Conservation (phyloP, 1,140 invertebrate species). For the Caenorhabditis latens region DNA sequence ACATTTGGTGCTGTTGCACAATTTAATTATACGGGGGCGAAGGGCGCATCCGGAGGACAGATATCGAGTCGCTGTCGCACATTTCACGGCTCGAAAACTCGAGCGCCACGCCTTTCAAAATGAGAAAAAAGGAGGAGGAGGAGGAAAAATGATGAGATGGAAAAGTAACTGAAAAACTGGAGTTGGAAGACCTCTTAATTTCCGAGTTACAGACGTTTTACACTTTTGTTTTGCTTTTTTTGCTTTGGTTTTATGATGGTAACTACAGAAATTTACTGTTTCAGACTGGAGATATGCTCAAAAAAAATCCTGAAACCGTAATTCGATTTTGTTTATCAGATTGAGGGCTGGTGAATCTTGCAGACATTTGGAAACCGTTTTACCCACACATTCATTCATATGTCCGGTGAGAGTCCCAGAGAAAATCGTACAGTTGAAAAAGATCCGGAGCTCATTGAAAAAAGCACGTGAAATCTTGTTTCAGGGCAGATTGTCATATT, state of each 20-base stretch:
- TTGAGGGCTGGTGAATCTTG: too few relatives aligned
- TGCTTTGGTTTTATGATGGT: neutral
- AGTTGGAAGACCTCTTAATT: neutral
- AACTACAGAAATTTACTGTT: too few relatives aligned
- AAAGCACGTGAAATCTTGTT: too few relatives aligned
- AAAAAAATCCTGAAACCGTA: too few relatives aligned
- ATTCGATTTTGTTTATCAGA: too few relatives aligned
- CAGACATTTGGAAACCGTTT: too few relatives aligned
- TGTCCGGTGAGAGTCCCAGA: too few relatives aligned
- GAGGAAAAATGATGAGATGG: neutral
- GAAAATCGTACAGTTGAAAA: too few relatives aligned
- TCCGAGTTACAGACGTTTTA: neutral
- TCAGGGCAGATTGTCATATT: too few relatives aligned
- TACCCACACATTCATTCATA: too few relatives aligned
- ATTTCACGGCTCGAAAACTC: constrained; percentile 46
- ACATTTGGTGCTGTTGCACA: constrained; percentile 53
- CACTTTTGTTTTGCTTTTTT: neutral
- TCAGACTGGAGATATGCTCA: too few relatives aligned
- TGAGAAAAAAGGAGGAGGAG: constrained; percentile 9
- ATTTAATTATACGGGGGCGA: constrained; percentile 56
- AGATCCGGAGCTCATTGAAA: too few relatives aligned
- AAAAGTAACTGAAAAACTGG: neutral
- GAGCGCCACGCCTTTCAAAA: neutral
- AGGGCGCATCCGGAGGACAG: constrained; percentile 52
- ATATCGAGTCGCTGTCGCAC: constrained; percentile 22